These are phyloP conservation scores for Glyptemys insculpta DNA, from an alignment of 2,797 vertebrate genomes.

Conservation along the genomic window DNA sequence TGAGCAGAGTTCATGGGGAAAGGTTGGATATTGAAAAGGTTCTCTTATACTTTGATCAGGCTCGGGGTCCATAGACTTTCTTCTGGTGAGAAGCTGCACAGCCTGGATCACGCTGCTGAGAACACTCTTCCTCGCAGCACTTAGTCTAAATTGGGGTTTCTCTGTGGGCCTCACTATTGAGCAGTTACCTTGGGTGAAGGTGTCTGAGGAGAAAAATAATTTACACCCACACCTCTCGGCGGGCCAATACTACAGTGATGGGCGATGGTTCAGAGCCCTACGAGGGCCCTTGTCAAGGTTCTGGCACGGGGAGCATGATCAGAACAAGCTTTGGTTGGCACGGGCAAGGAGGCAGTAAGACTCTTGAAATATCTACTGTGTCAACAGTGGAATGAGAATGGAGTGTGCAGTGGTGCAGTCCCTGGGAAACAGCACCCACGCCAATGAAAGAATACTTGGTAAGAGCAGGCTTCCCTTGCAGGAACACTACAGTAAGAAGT, in stretches of 20 bases:
- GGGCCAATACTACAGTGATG: fast-evolving
- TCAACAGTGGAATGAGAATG: background rate
- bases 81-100: background rate
- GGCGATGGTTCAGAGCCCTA: background rate
- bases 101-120: background rate
- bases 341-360: background rate
- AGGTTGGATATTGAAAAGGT: background rate
- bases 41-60: background rate
- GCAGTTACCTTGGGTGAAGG: background rate
- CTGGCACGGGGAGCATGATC: background rate
- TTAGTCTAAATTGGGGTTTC: slow-evolving; percentile 5
- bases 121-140: background rate
- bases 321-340: background rate
- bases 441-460: background rate
- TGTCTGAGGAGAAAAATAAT: background rate
- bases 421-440: fast-evolving
- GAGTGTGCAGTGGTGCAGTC: background rate
- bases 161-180: background rate
- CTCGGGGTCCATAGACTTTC: background rate
- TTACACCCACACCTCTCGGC: background rate
- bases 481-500: background rate
- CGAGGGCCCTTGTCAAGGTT: background rate
- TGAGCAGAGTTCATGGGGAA: slow-evolving; percentile 7
- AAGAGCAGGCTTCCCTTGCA: background rate
- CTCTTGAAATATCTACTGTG: background rate